Evolutionary conservation across 2,113 vertebrate genomes (phyloP).

Genomic region (Solea solea): DNA sequence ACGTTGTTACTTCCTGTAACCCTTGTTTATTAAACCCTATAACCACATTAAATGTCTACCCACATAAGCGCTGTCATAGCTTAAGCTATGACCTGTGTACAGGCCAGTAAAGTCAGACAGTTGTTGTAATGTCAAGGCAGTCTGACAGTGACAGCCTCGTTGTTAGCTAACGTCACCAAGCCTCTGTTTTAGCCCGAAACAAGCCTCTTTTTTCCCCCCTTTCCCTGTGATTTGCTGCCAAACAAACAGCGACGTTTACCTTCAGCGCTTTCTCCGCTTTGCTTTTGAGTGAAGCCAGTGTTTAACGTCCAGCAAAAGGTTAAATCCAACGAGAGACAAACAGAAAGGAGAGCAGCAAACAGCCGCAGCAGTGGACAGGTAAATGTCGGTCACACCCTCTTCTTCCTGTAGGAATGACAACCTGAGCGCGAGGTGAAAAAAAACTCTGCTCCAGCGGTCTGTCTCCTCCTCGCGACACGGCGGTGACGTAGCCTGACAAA

Average conservation of each 20-base stretch:
- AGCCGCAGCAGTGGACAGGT: slow-evolving; percentile 64
- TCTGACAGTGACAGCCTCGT: slow-evolving; percentile 17
- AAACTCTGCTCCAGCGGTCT: slow-evolving; percentile 50
- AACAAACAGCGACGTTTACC: slow-evolving; percentile 54
- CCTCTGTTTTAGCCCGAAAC: slow-evolving; percentile 22
- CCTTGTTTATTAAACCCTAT: slow-evolving; percentile 3
- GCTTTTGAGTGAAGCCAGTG: slow-evolving; percentile 64
- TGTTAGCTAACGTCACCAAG: slow-evolving; percentile 45
- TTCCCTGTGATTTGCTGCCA: slow-evolving; percentile 8
- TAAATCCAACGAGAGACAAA: slow-evolving; percentile 31
- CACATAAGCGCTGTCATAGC: too few species aligned
- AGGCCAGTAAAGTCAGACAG: too few species aligned
- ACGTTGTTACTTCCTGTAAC: slow-evolving; percentile 50
- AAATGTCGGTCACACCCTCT: slow-evolving; percentile 68
- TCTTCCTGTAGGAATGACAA: slow-evolving; percentile 62
- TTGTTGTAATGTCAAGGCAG: background rate
- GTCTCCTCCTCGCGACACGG: slow-evolving; percentile 17
- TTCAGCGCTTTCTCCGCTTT: slow-evolving; percentile 64
- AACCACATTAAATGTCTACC: too few species aligned
- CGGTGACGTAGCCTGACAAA: slow-evolving; percentile 62
- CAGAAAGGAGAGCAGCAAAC: background rate
- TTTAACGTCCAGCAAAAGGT: slow-evolving; percentile 20
- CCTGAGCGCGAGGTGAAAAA: slow-evolving; percentile 8
- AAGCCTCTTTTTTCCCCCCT: slow-evolving; percentile 26
- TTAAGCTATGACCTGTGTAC: too few species aligned